phyloP scores from a whole-genome alignment of 2,113 vertebrate species.

The Panurus biarmicus region DNA sequence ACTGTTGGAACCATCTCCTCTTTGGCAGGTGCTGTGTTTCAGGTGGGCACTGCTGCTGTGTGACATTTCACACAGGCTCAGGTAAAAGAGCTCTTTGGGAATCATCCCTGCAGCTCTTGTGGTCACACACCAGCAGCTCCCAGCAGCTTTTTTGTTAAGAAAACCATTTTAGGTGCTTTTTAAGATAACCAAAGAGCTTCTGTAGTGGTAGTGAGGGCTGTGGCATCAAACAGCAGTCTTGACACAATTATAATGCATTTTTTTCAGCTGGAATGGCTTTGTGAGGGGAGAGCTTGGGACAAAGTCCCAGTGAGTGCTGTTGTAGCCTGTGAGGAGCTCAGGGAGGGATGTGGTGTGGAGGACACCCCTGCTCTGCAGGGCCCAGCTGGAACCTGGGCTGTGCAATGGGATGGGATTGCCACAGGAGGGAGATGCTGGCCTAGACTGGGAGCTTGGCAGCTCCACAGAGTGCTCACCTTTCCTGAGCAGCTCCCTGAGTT shows the following conservation, averaged over 20 bases:
- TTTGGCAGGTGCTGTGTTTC: not conserved
- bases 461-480: not conserved
- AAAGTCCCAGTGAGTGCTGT: not conserved
- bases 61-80: too few relatives aligned
- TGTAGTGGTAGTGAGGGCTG: not conserved
- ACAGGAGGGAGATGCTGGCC: constrained; percentile 39
- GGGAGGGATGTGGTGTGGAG: not conserved
- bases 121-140: not conserved
- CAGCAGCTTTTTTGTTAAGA: not conserved
- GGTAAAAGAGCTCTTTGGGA: not conserved
- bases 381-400: not conserved
- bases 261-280: not conserved
- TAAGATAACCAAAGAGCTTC: not conserved
- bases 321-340: not conserved
- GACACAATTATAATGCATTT: not conserved
- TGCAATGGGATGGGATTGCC: not conserved
- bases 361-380: not conserved
- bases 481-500: not conserved
- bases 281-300: not conserved
- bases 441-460: not conserved
- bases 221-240: not conserved
- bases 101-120: not conserved
- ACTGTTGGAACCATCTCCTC: not conserved
- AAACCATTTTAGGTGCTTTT: not conserved
- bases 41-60: not conserved